These are phyloP conservation scores for Piprites chloris DNA, from an alignment of 2,113 vertebrate species.

Conservation along the genomic window DNA sequence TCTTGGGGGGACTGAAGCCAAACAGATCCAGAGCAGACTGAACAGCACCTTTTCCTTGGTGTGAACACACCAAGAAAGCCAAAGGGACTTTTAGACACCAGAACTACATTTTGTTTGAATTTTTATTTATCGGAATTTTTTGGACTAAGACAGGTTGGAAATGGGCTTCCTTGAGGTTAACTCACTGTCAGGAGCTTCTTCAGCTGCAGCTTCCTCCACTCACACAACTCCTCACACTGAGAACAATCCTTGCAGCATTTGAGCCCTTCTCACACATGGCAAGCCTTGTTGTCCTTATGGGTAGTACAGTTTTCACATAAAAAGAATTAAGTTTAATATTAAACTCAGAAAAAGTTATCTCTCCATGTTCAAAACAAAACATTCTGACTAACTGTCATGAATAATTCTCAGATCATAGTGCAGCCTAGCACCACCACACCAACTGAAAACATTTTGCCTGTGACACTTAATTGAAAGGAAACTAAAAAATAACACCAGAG, in stretches of 20 bases:
- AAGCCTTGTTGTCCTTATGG: neutral
- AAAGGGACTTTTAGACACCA: neutral
- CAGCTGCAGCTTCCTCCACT: neutral
- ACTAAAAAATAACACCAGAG: neutral
- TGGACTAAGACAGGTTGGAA: neutral
- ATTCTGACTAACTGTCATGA: neutral
- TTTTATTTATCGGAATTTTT: too few species aligned
- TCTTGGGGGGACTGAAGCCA: neutral
- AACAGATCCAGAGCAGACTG: neutral
- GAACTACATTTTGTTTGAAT: neutral
- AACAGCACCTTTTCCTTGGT: neutral
- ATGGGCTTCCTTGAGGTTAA: neutral
- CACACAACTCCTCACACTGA: fast-evolving
- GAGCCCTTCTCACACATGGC: neutral
- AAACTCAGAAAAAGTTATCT: neutral
- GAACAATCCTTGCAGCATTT: neutral
- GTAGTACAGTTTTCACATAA: neutral
- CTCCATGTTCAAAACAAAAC: neutral
- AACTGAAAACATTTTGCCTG: neutral
- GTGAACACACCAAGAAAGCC: neutral
- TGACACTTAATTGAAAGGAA: neutral
- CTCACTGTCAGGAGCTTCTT: neutral
- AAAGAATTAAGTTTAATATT: neutral
- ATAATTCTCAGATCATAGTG: neutral
- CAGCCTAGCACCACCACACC: neutral